Percentiles rank a stretch among this genome's conserved stretches.
Evolutionary conservation across 1,140 invertebrate genomes (phyloP).

Genomic region (Hylaeus volcanicus): DNA sequence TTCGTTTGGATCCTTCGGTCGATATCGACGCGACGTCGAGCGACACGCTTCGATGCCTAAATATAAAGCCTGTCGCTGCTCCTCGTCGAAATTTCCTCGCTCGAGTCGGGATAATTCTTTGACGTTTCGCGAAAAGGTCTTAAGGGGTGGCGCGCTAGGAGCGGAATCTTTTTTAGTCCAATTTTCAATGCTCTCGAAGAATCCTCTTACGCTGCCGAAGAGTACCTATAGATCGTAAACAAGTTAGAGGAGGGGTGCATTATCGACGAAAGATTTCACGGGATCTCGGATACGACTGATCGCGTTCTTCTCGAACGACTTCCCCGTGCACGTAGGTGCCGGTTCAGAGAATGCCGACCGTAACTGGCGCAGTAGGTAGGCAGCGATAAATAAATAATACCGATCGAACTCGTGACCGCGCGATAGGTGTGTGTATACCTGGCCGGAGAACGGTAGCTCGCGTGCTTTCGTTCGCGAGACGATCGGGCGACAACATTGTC

Average conservation of each 20-base stretch:
- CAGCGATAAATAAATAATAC: conserved; percentile 72
- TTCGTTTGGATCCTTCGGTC: not conserved
- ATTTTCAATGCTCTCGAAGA: no score
- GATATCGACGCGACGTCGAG: not conserved
- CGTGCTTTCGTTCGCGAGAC: conserved; percentile 38
- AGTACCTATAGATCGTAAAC: no score
- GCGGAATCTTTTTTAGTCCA: no score
- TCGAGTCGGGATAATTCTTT: no score
- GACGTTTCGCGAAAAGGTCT: no score
- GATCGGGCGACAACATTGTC: conserved; percentile 21
- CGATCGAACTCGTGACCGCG: conserved; percentile 50
- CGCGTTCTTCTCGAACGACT: not conserved
- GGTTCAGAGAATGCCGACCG: conserved; percentile 63
- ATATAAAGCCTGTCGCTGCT: not conserved
- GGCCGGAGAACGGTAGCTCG: not conserved
- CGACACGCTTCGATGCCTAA: not conserved
- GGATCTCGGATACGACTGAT: not conserved
- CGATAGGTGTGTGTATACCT: conserved; percentile 34
- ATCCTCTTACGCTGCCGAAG: no score
- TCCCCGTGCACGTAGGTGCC: conserved; percentile 33
- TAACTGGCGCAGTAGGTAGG: conserved; percentile 72
- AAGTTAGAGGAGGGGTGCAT: not conserved
- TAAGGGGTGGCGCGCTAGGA: no score
- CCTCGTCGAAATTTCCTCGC: not conserved
- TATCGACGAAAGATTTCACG: not conserved